Conservation (phyloP, 2,113 vertebrate genomes). For the Canis aureus region DNA sequence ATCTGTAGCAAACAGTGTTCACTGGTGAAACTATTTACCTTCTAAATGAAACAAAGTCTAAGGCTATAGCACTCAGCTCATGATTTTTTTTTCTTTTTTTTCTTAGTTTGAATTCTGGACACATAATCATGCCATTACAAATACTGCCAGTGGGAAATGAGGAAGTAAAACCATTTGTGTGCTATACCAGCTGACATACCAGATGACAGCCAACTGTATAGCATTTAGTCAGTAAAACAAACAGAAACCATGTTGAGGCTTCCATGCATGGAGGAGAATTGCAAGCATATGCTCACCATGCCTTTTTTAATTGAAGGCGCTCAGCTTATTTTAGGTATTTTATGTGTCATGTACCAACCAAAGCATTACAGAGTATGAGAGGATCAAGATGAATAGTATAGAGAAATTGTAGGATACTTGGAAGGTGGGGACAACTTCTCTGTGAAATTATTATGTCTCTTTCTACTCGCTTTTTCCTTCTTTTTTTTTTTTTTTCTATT, state of each 20-base stretch:
- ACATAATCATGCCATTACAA: slow-evolving; percentile 75
- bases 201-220: slow-evolving; percentile 75
- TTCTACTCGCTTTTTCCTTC: neutral
- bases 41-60: slow-evolving; percentile 58
- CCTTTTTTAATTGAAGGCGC: slow-evolving; percentile 58
- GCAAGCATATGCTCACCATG: slow-evolving; percentile 56
- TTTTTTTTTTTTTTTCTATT: neutral
- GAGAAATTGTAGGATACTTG: neutral
- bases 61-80: neutral
- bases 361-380: neutral
- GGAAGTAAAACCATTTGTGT: slow-evolving; percentile 57
- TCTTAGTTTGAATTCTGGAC: slow-evolving; percentile 66
- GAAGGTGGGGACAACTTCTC: neutral
- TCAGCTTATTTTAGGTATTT: neutral
- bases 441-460: neutral
- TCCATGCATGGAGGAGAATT: slow-evolving; percentile 22
- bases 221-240: slow-evolving; percentile 61
- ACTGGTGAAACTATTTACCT: slow-evolving; percentile 28
- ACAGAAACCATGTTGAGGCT: slow-evolving; percentile 58
- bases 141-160: slow-evolving; percentile 72
- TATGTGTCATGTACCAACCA: neutral
- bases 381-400: neutral
- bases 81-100: neutral
- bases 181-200: slow-evolving; percentile 62
- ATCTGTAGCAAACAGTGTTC: neutral